Evolutionary conservation across 2,797 vertebrate genomes (phyloP), one percentile per base, ranked within the genome.

Genomic region (Lophotriccus pileatus): DNA sequence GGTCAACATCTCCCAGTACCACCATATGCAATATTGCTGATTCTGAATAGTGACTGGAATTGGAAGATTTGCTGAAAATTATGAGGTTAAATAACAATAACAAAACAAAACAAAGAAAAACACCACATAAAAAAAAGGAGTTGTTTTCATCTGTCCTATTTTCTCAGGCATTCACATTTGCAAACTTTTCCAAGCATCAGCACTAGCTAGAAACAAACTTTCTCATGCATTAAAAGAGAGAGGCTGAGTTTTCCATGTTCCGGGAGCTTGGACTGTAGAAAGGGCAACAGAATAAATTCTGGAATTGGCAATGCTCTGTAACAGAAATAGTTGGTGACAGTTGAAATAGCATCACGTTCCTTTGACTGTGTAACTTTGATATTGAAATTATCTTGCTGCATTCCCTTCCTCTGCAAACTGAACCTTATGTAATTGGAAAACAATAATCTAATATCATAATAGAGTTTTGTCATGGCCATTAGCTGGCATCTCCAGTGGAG

Each of bases 371-470:
- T 75, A 81, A 69, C 62, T 89, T 94, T 55, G 79, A 81, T 94
- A 92, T 66, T 92, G 78, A 91, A 93, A 93, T 80, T 77, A 55
- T 63, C 46, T 89, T 39, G 8, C 79, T 84, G 62, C 20, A 50
- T 91, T 91, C 25, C 13, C 27, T 75, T 87, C 22, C 58, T 92
- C 28, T 78, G 69, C 78, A 89, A 89, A 84, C 16, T 21, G 58
- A 84, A 66, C 12, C 23, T 89, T 92, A 84, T 64, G 43, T 80
- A 95, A 95, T 47, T 76, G 82, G 69, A 80, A 95, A 95, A 89
- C 15, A 87, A 84, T 84, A 91, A 93, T 64, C 58, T 87, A 59
- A 69, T 88, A 66, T 58, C 39, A 56, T 95, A 76, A 89, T 53
- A 84, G 62, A 88, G 36, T 64, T 95, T 89, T 81, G 36, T 84